phyloP scores from a whole-genome alignment of 2,113 vertebrate genomes.

The Pteropus alecto region DNA sequence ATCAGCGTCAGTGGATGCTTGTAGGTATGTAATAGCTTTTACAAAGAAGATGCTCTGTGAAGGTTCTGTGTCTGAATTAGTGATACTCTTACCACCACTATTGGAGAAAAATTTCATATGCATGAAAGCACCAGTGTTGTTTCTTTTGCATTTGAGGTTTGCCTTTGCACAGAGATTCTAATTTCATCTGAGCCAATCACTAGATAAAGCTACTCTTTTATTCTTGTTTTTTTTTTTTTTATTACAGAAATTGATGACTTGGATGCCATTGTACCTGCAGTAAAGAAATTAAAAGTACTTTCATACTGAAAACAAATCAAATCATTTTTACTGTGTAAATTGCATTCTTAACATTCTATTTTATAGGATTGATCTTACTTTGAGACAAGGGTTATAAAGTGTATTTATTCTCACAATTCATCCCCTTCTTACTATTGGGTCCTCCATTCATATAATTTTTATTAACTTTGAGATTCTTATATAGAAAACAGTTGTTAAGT shows the following conservation, averaged over 20 bases:
- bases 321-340: conserved; percentile 74
- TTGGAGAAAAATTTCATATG: background rate
- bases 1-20: background rate
- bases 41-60: background rate
- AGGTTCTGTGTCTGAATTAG: background rate
- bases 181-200: conserved; percentile 5
- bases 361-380: conserved; percentile 32
- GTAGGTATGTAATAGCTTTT: background rate
- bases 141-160: background rate
- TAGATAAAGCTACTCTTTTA: conserved; percentile 2
- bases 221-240: conserved; percentile 68
- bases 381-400: conserved; percentile 42
- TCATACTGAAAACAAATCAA: conserved; percentile 70
- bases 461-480: conserved; percentile 37
- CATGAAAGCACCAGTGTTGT: background rate
- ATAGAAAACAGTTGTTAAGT: conserved; percentile 31
- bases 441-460: background rate
- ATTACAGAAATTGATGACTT: conserved; percentile 87
- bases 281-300: conserved; percentile 84
- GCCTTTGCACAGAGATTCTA: background rate
- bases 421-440: conserved; percentile 18
- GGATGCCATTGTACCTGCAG: conserved; percentile 89
- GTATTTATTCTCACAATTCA: conserved; percentile 37
- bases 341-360: conserved; percentile 62
- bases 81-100: background rate